A percentile compares a stretch with the other conserved stretches of the same genome.
phyloP scores from a whole-genome alignment of 2,113 vertebrate genomes.

The Spheniscus mendiculus region DNA sequence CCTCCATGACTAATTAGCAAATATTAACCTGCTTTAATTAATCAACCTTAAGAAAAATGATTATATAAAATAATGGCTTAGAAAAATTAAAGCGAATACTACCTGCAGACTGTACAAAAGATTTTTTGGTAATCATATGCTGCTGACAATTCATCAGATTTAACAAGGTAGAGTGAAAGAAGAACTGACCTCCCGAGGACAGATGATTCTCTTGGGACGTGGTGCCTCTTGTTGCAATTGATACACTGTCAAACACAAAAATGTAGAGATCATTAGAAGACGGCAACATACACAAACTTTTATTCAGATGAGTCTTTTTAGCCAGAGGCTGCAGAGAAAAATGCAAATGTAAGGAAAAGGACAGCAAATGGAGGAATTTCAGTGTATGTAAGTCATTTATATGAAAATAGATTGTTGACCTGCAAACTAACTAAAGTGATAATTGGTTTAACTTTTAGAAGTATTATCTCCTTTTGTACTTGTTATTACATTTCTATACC shows the following conservation, averaged over 20 bases:
- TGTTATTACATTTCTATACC: neutral
- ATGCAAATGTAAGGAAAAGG: conserved; percentile 6
- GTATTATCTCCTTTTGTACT: conserved; percentile 24
- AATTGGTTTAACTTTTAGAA: neutral
- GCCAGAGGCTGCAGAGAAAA: conserved; percentile 28
- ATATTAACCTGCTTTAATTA: conserved; percentile 1
- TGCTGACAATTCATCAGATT: conserved; percentile 59
- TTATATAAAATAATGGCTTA: neutral
- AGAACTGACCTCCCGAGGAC: conserved; percentile 91
- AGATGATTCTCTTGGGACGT: conserved; percentile 94
- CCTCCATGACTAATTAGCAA: neutral
- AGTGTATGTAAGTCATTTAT: conserved; percentile 29
- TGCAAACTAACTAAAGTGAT: conserved; percentile 34
- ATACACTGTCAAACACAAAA: conserved; percentile 87
- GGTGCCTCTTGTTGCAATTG: conserved; percentile 97
- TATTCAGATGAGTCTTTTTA: conserved; percentile 39
- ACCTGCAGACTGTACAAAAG: neutral
- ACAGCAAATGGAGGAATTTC: neutral
- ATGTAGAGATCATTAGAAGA: conserved; percentile 58
- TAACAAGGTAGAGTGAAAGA: conserved; percentile 49
- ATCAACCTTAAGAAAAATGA: neutral
- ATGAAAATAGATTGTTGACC: conserved; percentile 51
- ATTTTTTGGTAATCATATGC: neutral
- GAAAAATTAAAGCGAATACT: conserved; percentile 11
- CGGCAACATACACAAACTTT: neutral